Base-by-base conservation (phyloP, 2,113 vertebrate genomes). In the Tragulus kanchil region DNA sequence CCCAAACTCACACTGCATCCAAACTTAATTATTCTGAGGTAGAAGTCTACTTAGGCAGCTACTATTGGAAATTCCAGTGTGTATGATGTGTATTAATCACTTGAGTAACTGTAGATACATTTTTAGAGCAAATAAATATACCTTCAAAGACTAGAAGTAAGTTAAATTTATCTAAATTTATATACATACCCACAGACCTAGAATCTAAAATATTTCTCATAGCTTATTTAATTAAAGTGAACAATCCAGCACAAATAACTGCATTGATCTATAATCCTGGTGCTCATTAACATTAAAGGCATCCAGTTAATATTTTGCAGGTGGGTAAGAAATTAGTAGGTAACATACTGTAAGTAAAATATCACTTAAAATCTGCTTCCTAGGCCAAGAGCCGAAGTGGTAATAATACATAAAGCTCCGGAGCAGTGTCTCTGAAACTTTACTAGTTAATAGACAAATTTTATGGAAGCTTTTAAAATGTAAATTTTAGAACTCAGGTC, bases 81-180 rank as follows among this genome's bases (percentile, higher is more conserved):
- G 36, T 36, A 42, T 89, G 21, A 69, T 52, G 8, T 61, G 45
- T 89, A 95, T 62, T 95, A 95, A 92, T 86, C 21, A 77, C 21
- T 5, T 79, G 14, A 95, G 36, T 83, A 96, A 92, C 28, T 93
- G 2, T 6, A 85, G 61, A 81, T 93, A 56, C 0, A 95, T 85
- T 96, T 56, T 93, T 84, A 77, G 8, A 93, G 64, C 28, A 96
- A 89, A 83, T 62, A 93, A 73, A 16, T 48, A 14, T 90, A 79
- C 79, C 93, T 79, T 90, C 19, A 81, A 90, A 83, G 15, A 90
- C 4, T 23, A 79, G 69, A 93, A 95, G 58, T 84, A 87, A 89
- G 5, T 88, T 64, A 25, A 78, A 67, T n/a, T 84, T 87, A 71
- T 62, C 25, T 67, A 89, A 90, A 81, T 85, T 93, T 96, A 12